Evolutionary conservation across 2,888 invertebrate species (phyloP).

Genomic region (Plemyria rubiginata): DNA sequence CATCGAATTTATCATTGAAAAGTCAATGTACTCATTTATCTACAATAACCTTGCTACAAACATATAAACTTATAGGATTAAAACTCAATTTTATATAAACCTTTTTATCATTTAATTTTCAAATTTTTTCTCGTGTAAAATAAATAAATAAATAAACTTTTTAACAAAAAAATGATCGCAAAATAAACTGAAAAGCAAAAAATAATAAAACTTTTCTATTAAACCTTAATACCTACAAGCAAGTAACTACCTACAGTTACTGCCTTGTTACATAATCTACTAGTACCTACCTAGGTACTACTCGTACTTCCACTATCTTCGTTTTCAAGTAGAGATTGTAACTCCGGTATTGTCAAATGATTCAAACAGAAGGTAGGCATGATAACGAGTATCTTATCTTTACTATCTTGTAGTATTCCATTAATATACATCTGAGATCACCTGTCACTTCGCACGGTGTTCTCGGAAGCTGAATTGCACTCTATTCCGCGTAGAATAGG

Average conservation of each 20-base stretch:
- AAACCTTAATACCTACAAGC: too few relatives aligned
- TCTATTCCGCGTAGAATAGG: slow-evolving; percentile 7
- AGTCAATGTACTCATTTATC: background rate
- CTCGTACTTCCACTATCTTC: background rate
- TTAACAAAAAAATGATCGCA: too few relatives aligned
- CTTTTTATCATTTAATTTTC: too few relatives aligned
- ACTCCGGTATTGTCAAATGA: slow-evolving; percentile 23
- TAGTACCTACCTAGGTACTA: background rate
- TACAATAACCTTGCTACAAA: too few relatives aligned
- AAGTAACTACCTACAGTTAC: background rate
- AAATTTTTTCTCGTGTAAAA: too few relatives aligned
- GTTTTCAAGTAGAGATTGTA: slow-evolving; percentile 13
- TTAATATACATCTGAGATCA: slow-evolving; percentile 51
- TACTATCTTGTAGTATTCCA: slow-evolving; percentile 55
- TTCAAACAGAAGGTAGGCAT: slow-evolving; percentile 38
- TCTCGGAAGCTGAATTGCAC: slow-evolving; percentile 23
- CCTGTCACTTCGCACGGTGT: slow-evolving; percentile 60
- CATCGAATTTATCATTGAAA: background rate
- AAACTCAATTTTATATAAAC: background rate
- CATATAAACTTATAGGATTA: too few relatives aligned
- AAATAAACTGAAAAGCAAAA: too few relatives aligned
- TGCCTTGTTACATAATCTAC: background rate
- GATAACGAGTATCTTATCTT: slow-evolving; percentile 64
- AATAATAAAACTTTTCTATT: too few relatives aligned
- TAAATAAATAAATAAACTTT: too few relatives aligned